Evolutionary conservation across 2,113 vertebrate genomes (phyloP).

Genomic region (Nyctereutes procyonoides): DNA sequence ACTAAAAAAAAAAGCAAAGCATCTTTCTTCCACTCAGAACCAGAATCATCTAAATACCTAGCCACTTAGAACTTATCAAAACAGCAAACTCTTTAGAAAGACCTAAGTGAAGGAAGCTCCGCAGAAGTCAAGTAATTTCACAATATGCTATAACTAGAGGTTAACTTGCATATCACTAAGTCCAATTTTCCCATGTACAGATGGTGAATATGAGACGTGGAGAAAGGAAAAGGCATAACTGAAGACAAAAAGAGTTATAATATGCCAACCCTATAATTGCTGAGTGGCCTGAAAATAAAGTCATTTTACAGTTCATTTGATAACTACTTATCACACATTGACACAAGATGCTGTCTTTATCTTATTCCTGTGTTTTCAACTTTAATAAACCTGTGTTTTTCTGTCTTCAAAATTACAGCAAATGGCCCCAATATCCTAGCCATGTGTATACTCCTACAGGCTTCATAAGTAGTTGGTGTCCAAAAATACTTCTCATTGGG

Average conservation of each 20-base stretch:
- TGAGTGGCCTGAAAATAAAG: slow-evolving; percentile 20
- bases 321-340: background rate
- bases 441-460: background rate
- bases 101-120: background rate
- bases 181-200: background rate
- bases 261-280: background rate
- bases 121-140: slow-evolving; percentile 13
- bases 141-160: background rate
- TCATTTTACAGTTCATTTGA: background rate
- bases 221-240: background rate
- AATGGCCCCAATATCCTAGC: background rate
- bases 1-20: background rate
- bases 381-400: slow-evolving; percentile 35
- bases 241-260: background rate
- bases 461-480: background rate
- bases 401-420: background rate
- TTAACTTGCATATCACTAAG: background rate
- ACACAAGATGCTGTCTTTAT: background rate
- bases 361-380: background rate
- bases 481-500: background rate
- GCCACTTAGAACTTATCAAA: background rate
- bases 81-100: background rate
- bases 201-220: background rate
- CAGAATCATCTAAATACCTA: background rate
- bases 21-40: background rate